Evolutionary conservation across 2,113 vertebrate species (phyloP), one percentile per base, ranked within the genome.

Genomic region (Barnardius zonarius): DNA sequence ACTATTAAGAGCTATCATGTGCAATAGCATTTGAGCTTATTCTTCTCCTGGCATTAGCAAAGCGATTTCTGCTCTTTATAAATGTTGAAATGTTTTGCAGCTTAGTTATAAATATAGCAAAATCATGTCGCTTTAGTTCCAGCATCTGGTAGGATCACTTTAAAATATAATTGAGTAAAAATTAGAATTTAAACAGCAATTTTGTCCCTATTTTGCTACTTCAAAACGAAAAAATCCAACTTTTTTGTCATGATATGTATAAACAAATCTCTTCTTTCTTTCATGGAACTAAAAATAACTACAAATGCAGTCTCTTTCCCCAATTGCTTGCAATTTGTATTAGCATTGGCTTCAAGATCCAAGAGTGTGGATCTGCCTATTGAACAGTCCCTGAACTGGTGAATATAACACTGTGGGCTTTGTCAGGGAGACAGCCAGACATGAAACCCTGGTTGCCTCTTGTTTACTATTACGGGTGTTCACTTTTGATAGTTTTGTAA

Each of bases 171-270:
- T 94, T 84, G 70, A 83, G 92, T 85, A 95, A 95, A 94, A 95
- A 94, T 93, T 94, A 89, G 62, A 91, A 91, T 89, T 96, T 94
- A 78, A 93, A 91, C 74, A 89, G 93, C 66, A 96, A 93, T 96
- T 96, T 85, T 93, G 62, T 89, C 70, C 67, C 88, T 79, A 93
- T 95, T 96, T 97, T 96, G 11, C 59, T 95, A n/a, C 74, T 92
- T 96, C 76, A 74, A 87, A 95, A 79, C 17, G 0, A 70, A 78
- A 90, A 90, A 91, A 43, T 44, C 27, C 59, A 67, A 75, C 46
- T 62, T 87, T 83, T 95, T 97, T 92, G 83, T 93, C 62, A 69
- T 57, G 13, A 35, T 52, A 66, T 27, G 14, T 84, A 93, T 81
- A 97, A 97, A 91, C 91, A 96, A 89, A 91, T 85, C 51, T 85